Evolutionary conservation across 2,113 vertebrate genomes (phyloP).

Genomic region (Aleadryas rufinucha): DNA sequence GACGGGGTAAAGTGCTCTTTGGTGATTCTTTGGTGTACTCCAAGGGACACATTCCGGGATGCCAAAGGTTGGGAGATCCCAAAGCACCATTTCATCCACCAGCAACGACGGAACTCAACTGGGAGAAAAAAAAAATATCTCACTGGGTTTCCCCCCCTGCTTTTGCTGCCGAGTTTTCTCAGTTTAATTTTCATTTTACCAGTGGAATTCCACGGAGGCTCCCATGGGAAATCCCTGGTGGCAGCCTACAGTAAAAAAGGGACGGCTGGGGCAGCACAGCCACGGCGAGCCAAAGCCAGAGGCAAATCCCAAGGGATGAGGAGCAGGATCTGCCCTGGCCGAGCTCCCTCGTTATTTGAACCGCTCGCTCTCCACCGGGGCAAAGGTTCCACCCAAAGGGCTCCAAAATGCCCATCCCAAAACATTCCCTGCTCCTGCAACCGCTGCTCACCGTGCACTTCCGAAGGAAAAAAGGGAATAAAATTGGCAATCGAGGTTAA

Average conservation of each 20-base stretch:
- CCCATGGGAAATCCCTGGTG: neutral
- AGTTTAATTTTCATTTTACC: neutral
- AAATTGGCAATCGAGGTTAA: neutral
- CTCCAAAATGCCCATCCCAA: neutral
- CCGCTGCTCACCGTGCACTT: neutral
- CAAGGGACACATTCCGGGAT: neutral
- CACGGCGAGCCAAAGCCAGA: neutral
- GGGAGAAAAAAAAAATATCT: neutral
- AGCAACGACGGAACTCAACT: neutral
- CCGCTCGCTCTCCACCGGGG: neutral
- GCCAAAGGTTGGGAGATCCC: neutral
- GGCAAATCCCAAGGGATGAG: neutral
- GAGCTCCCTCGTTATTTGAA: neutral
- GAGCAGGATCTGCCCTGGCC: neutral
- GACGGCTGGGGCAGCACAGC: neutral
- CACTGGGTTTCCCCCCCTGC: neutral
- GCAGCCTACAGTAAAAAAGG: neutral
- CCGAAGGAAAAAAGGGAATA: neutral
- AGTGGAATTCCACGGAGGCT: neutral
- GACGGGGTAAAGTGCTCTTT: conserved; percentile 36
- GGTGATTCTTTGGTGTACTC: conserved; percentile 54
- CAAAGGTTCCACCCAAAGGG: neutral
- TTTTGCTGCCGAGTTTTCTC: neutral
- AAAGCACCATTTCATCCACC: neutral
- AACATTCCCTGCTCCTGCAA: neutral